Evolutionary conservation across 2,888 invertebrate species (phyloP), one percentile per base, ranked within the genome.

Genomic region (Antheraea assamensis): DNA sequence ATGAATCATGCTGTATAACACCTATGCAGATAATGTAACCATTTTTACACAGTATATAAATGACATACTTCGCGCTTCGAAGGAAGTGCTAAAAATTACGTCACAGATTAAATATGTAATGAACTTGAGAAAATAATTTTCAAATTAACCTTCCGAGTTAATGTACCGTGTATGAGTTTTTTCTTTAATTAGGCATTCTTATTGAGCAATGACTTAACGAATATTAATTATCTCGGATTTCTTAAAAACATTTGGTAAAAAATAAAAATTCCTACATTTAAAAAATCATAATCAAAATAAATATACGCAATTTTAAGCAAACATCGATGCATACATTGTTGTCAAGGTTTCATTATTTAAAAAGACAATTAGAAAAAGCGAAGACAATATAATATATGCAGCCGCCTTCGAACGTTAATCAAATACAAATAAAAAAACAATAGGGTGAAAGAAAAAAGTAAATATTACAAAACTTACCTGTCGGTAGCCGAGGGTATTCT

Each of bases 401-500:
- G 30, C 27, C 30, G 27, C 30, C 7, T 64, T 64, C 17, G 30
- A 30, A 15, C 61, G 4, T 64, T 58, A 30, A 64, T 30, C n/a
- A 17, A 64, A 64, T 19, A 19, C 1, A 30, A 55, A 61, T 75
- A 75, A 77, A 73, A 68, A 73, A 35, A 35, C 30, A 52, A 24
- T 27, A 61, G 61, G 55, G n/a, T 55, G 21, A n/a, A 55, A n/a
- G 2, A 42, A 21, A 55, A 70, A 71, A 70, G 81, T 79, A 87
- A 86, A 87, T 81, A 87, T 86, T 85, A 83, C 82, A 81, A 85
- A 84, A 89, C 90, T 90, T 77, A 90, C 90, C 89, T 85, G 78
- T 76, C 24, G 81, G 85, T 83, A 80, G 82, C 83, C 52, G 24
- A 58, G 10, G 24, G 58, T 66, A 68, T 85, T 91, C 92, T 88